Conservation (phyloP, 1,140 invertebrate genomes). For the Drosophila rhopaloa region DNA sequence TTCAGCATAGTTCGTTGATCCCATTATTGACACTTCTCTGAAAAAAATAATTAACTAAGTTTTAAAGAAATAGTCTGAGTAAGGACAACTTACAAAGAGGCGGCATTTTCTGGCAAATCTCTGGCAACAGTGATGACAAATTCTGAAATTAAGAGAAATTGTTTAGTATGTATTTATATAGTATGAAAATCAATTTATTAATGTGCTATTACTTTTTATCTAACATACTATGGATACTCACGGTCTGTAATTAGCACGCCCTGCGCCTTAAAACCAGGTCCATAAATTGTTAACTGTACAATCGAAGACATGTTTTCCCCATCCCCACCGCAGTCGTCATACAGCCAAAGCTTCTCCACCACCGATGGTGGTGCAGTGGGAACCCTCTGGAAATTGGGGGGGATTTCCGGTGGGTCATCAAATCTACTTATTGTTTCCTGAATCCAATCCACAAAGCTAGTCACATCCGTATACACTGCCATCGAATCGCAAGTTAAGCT, state of each 20-base stretch:
- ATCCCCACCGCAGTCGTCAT: background rate
- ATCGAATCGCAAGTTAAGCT: fast-evolving
- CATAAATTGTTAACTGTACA: background rate
- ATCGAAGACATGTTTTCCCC: background rate
- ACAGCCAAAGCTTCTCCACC: too few relatives aligned
- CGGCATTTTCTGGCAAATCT: background rate
- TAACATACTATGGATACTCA: background rate
- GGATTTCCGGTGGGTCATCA: too few relatives aligned
- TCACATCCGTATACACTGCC: conserved; percentile 1
- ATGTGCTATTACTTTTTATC: too few relatives aligned
- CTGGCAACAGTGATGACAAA: background rate
- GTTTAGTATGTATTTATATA: too few relatives aligned
- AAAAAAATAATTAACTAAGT: background rate
- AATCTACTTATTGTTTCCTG: background rate
- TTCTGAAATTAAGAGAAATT: background rate
- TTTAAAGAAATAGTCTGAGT: too few relatives aligned
- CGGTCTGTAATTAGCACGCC: conserved; percentile 2
- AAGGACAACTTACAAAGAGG: background rate
- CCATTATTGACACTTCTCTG: background rate
- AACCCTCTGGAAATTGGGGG: background rate
- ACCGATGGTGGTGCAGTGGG: too few relatives aligned
- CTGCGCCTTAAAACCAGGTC: background rate
- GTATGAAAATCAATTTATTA: too few relatives aligned
- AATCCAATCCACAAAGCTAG: background rate
- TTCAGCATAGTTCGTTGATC: background rate